phyloP scores from a whole-genome alignment of 2,888 invertebrate species.

The Stratiomys singularior region DNA sequence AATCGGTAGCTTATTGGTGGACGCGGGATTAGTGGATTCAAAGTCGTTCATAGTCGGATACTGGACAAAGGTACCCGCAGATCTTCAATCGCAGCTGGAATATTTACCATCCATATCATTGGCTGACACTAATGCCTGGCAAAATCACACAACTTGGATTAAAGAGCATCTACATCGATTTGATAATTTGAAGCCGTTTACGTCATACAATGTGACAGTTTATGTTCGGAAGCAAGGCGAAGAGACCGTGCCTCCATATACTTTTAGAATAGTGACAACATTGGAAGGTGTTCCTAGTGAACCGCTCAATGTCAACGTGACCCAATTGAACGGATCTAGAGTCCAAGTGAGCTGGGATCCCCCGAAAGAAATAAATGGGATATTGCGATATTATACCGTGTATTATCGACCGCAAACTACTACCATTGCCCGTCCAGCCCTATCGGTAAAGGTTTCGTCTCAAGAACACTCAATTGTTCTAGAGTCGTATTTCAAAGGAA shows the following conservation, averaged over 20 bases:
- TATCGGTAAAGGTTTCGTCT: constrained; percentile 53
- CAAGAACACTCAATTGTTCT: constrained; percentile 52
- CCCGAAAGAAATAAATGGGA: constrained; percentile 73
- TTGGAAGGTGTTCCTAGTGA: constrained; percentile 76
- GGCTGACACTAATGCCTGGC: constrained; percentile 68
- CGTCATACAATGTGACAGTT: constrained; percentile 82
- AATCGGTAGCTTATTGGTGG: constrained; percentile 74
- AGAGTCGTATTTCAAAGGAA: constrained; percentile 53
- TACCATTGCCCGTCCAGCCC: constrained; percentile 63
- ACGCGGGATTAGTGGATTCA: constrained; percentile 72
- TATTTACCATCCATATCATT: constrained; percentile 76
- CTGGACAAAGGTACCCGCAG: constrained; percentile 65
- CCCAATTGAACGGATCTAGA: constrained; percentile 73
- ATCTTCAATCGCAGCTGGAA: constrained; percentile 66
- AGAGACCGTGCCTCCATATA: constrained; percentile 70
- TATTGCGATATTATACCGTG: constrained; percentile 72
- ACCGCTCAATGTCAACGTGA: constrained; percentile 74
- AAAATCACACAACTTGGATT: constrained; percentile 71
- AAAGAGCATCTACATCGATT: constrained; percentile 72
- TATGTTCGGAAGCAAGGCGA: constrained; percentile 73
- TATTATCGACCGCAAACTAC: constrained; percentile 74
- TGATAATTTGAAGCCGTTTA: constrained; percentile 73
- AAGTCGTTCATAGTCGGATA: constrained; percentile 75
- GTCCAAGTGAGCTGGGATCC: constrained; percentile 77
- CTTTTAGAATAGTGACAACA: constrained; percentile 73